A percentile compares a stretch with the other conserved stretches of the same genome.
These are phyloP conservation scores for Epinephelus coioides DNA, from an alignment of 2,797 vertebrate species.

Conservation along the genomic window DNA sequence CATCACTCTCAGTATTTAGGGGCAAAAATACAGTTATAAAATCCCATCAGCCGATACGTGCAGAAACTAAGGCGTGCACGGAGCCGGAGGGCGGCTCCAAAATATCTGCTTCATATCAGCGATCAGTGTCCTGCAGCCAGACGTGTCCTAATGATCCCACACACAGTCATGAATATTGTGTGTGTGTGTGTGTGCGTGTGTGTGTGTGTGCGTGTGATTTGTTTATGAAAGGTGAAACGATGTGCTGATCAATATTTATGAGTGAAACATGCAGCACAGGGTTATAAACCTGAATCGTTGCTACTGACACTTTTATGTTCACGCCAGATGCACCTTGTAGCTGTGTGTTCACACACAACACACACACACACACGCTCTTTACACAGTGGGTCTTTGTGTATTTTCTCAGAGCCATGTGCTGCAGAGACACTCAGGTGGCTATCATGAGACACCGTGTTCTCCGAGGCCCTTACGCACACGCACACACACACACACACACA, in stretches of 20 bases:
- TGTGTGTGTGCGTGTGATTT: conserved; percentile 10
- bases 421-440: conserved; percentile 80
- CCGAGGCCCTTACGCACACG: conserved; percentile 49
- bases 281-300: conserved; percentile 36
- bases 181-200: too few relatives aligned
- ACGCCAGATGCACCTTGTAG: conserved; percentile 47
- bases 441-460: conserved; percentile 80
- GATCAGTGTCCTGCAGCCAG: not conserved
- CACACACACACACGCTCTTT: conserved; percentile 40
- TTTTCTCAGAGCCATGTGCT: conserved; percentile 70
- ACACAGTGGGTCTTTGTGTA: conserved; percentile 78
- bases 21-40: not conserved
- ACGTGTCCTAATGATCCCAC: not conserved
- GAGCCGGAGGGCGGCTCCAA: not conserved
- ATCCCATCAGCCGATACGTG: too few relatives aligned
- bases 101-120: not conserved
- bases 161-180: conserved; percentile 44
- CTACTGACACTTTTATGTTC: conserved; percentile 55
- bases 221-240: conserved; percentile 55
- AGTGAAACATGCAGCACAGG: conserved; percentile 22
- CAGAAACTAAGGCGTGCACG: not conserved
- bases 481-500: conserved; percentile 31
- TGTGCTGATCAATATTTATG: conserved; percentile 56
- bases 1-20: too few relatives aligned
- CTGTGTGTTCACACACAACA: not conserved